Evolutionary conservation across 1,140 invertebrate species (phyloP).

Genomic region (Megathymus violae): DNA sequence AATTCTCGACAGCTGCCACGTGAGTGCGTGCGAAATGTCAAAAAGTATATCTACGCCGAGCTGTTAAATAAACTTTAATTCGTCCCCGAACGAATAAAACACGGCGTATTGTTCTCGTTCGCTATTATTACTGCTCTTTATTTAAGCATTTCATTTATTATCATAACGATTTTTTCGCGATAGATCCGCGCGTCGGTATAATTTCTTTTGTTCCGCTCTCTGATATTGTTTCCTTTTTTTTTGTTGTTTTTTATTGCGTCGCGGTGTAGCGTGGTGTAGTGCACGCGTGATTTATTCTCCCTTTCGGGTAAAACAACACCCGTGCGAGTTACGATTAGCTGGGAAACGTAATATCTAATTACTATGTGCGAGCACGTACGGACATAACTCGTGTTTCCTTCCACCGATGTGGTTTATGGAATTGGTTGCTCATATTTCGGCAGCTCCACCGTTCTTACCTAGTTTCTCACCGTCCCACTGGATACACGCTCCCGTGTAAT

Average conservation of each 20-base stretch:
- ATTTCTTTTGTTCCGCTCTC: slow-evolving; percentile 78
- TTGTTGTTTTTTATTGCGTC: slow-evolving; percentile 71
- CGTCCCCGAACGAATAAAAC: slow-evolving; percentile 68
- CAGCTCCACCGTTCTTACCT: slow-evolving; percentile 65
- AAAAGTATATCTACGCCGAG: slow-evolving; percentile 70
- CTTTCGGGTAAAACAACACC: slow-evolving; percentile 80
- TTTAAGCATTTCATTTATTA: slow-evolving; percentile 81
- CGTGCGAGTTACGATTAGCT: slow-evolving; percentile 79
- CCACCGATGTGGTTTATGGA: slow-evolving; percentile 79
- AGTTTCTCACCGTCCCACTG: slow-evolving; percentile 58
- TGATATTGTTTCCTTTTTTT: slow-evolving; percentile 78
- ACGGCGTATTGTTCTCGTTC: slow-evolving; percentile 71
- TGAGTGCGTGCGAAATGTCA: slow-evolving; percentile 57
- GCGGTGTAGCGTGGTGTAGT: slow-evolving; percentile 58
- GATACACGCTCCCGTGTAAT: slow-evolving; percentile 54
- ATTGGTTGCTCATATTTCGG: slow-evolving; percentile 81
- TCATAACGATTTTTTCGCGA: slow-evolving; percentile 78
- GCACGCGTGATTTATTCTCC: slow-evolving; percentile 77
- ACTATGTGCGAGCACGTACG: slow-evolving; percentile 80
- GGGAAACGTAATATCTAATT: slow-evolving; percentile 81
- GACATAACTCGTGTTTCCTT: slow-evolving; percentile 79
- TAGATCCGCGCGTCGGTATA: slow-evolving; percentile 71
- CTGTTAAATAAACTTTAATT: slow-evolving; percentile 78
- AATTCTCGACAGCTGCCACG: slow-evolving; percentile 71
- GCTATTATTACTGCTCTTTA: slow-evolving; percentile 77